phyloP scores from a whole-genome alignment of 2,888 invertebrate genomes.

The Drosophila pseudotakahashii region DNA sequence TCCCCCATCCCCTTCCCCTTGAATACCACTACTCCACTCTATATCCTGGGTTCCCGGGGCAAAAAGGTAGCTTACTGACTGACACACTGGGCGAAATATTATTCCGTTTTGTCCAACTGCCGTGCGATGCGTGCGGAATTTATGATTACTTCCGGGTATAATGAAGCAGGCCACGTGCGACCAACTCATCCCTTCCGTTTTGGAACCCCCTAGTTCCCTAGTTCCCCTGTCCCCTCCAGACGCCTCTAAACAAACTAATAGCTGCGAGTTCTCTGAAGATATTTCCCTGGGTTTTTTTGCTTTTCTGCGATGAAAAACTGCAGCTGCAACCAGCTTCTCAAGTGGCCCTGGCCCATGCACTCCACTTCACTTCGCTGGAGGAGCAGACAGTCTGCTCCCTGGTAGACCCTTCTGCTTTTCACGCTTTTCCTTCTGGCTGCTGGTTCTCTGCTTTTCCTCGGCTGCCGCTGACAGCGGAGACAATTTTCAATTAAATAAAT shows the following conservation, averaged over 20 bases:
- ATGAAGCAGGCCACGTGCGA: conserved; percentile 70
- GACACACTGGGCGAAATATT: conserved; percentile 47
- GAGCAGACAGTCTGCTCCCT: conserved; percentile 15
- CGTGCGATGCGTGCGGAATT: conserved; percentile 61
- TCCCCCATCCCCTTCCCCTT: too few relatives aligned
- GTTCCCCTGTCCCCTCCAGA: conserved; percentile 57
- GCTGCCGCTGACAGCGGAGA: conserved; percentile 69
- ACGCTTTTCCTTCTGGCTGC: conserved; percentile 43
- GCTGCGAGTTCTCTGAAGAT: conserved; percentile 67
- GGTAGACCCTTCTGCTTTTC: conserved; percentile 49
- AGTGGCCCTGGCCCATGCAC: conserved; percentile 38
- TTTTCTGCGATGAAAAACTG: conserved; percentile 53
- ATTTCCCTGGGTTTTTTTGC: conserved; percentile 44
- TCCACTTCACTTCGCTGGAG: conserved; percentile 39
- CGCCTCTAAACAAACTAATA: conserved; percentile 69
- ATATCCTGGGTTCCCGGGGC: conserved; percentile 12
- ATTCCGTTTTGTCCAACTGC: conserved; percentile 38
- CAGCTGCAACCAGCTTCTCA: conserved; percentile 43
- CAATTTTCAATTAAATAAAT: conserved; percentile 79
- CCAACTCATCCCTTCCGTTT: conserved; percentile 16
- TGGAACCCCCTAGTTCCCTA: too few relatives aligned
- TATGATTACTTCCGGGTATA: conserved; percentile 76
- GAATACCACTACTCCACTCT: background rate
- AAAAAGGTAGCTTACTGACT: conserved; percentile 56
- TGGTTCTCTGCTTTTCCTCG: conserved; percentile 42